Evolutionary conservation across 2,113 vertebrate genomes (phyloP).

Genomic region (Phalacrocorax pelagicus): DNA sequence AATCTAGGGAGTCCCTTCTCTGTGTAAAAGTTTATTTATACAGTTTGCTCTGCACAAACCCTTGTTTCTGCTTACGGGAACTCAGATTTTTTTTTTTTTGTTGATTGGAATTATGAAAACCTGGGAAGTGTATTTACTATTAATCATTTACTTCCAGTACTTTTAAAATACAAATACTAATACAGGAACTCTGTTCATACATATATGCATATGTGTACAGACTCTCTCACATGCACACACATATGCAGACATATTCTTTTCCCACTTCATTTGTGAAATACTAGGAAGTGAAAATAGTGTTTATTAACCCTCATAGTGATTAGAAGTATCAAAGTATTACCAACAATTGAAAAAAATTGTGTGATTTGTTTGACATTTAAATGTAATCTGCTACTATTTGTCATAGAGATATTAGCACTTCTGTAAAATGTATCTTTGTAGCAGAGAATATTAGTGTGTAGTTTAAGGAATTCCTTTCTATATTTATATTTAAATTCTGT

Average conservation of each 20-base stretch:
- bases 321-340: conserved; percentile 32
- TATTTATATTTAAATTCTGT: conserved; percentile 66
- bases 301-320: conserved; percentile 42
- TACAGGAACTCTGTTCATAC: not conserved
- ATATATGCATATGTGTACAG: not conserved
- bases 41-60: not conserved
- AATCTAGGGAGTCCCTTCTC: not conserved
- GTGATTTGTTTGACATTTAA: conserved; percentile 61
- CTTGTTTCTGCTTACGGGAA: not conserved
- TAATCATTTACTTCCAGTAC: not conserved
- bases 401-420: conserved; percentile 68
- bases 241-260: not conserved
- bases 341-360: not conserved
- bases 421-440: conserved; percentile 67
- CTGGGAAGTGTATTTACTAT: not conserved
- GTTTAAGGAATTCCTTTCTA: conserved; percentile 52
- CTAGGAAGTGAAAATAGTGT: conserved; percentile 28
- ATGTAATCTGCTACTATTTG: conserved; percentile 66
- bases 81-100: not conserved
- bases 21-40: not conserved
- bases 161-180: not conserved
- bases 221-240: not conserved
- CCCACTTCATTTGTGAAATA: conserved; percentile 17
- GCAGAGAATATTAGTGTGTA: conserved; percentile 61
- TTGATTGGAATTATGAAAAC: not conserved